Evolutionary conservation across 2,113 vertebrate genomes (phyloP), one percentile per base, ranked within the genome.

Genomic region (Pomatorhinus ruficollis): DNA sequence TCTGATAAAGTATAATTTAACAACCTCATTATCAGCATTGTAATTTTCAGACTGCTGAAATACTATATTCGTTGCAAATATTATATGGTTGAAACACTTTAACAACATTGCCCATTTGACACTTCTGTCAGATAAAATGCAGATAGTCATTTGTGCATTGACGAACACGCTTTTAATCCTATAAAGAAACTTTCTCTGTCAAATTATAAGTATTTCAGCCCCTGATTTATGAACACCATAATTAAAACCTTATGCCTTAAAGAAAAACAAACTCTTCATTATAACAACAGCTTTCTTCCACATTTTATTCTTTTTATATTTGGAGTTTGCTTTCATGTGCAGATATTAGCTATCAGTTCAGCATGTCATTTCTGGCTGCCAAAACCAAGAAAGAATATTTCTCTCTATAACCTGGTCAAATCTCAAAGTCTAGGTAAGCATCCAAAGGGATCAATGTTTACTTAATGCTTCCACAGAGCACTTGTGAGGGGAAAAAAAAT

Each of bases 1-100:
- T 96, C 96, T 97, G 95, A 98, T 95, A 97, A 95, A 98, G 96
- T 95, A 89, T 97, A 98, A 98, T 98, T 98, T 98, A 97, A 98
- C 96, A 92, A 93, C 89, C 96, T 96, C 97, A 97, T 98, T 98
- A 98, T 97, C 82, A 96, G 95, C 88, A 78, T 52, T 95, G 95
- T 97, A 97, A 97, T 98, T 98, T 97, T 97, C 97, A 97, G 93
- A 93, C 90, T 79, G 92, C 96, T 97, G 95, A 98, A 98, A 98
- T 97, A 96, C 44, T 90, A 87, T 92, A 96, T 92, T 95, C 94
- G 94, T 97, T 95, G 95, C 97, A 96, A 97, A 96, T 94, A 96
- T 74, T 92, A 94, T 81, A 93, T 23, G 63, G 88, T 97, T 97
- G 95, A 93, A 93, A 81, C 86, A 71, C 74, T 88, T 83, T 33